Percentiles rank a stretch among this genome's conserved stretches.
Evolutionary conservation across 2,113 vertebrate genomes (phyloP).

Genomic region (Neodon shergylaensis): DNA sequence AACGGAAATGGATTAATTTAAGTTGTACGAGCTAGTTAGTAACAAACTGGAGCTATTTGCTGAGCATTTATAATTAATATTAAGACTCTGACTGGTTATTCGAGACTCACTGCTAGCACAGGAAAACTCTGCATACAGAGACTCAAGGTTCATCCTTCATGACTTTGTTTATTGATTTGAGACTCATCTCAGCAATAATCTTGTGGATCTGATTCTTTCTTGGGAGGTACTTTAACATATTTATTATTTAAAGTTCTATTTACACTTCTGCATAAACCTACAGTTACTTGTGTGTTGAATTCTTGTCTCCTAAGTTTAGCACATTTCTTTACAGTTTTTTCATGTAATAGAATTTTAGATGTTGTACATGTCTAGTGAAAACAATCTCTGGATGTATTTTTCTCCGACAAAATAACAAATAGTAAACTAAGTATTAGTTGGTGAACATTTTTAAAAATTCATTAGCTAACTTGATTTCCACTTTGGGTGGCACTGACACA

Average conservation of each 20-base stretch:
- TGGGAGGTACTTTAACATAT: background rate
- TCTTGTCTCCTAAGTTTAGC: background rate
- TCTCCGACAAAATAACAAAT: background rate
- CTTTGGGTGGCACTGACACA: background rate
- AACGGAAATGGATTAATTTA: too few relatives aligned
- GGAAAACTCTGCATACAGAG: background rate
- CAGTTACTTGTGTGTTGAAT: constrained; percentile 31
- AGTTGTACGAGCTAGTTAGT: too few relatives aligned
- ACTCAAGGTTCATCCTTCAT: background rate
- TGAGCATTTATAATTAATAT: too few relatives aligned
- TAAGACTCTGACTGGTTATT: too few relatives aligned
- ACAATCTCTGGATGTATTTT: background rate
- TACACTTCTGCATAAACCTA: background rate
- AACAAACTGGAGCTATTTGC: too few relatives aligned
- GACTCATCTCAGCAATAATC: background rate
- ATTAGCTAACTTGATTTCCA: background rate
- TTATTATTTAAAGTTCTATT: constrained; percentile 38
- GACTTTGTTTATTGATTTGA: background rate
- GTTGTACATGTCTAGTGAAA: background rate
- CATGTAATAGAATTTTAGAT: background rate
- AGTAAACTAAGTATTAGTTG: too few relatives aligned
- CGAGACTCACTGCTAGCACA: too few relatives aligned
- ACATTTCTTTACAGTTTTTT: constrained; percentile 15
- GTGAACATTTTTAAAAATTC: background rate
- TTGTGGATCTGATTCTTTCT: background rate